Evolutionary conservation across 2,113 vertebrate species (phyloP).

Genomic region (Cygnus buccinator): DNA sequence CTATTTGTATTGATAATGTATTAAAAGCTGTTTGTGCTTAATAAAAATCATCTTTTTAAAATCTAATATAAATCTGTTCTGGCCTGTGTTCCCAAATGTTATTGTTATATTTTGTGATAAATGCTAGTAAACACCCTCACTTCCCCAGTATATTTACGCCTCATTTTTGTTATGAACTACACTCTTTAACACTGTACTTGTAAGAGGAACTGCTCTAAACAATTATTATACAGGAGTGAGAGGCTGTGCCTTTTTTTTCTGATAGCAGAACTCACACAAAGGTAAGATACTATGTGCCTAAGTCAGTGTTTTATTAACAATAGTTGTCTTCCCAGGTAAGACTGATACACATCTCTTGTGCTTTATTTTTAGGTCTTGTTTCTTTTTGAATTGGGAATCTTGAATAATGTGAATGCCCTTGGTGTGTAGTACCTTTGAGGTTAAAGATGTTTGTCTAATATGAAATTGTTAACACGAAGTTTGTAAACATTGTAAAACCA

Average conservation of each 20-base stretch:
- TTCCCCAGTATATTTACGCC: not conserved
- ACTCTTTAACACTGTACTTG: not conserved
- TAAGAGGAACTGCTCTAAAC: not conserved
- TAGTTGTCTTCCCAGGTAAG: not conserved
- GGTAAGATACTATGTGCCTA: not conserved
- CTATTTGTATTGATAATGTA: slow-evolving; percentile 85
- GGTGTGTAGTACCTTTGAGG: not conserved
- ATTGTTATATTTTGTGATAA: not conserved
- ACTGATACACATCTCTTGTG: not conserved
- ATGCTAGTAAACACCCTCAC: not conserved
- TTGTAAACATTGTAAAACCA: not conserved
- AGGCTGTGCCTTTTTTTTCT: not conserved
- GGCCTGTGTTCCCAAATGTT: slow-evolving; percentile 44
- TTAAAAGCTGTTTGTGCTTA: slow-evolving; percentile 84
- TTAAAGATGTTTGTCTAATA: slow-evolving; percentile 2
- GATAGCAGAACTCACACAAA: not conserved
- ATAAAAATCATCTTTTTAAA: slow-evolving; percentile 84
- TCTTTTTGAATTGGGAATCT: not conserved
- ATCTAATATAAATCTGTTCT: slow-evolving; percentile 68
- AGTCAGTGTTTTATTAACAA: not conserved
- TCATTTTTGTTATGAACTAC: not conserved
- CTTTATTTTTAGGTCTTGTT: not conserved
- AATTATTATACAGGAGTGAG: not conserved
- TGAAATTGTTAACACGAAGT: not conserved
- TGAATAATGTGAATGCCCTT: not conserved